Percentiles rank a stretch among this genome's conserved stretches.
Evolutionary conservation across 2,888 invertebrate genomes (phyloP).

Genomic region (Agrochola lota): DNA sequence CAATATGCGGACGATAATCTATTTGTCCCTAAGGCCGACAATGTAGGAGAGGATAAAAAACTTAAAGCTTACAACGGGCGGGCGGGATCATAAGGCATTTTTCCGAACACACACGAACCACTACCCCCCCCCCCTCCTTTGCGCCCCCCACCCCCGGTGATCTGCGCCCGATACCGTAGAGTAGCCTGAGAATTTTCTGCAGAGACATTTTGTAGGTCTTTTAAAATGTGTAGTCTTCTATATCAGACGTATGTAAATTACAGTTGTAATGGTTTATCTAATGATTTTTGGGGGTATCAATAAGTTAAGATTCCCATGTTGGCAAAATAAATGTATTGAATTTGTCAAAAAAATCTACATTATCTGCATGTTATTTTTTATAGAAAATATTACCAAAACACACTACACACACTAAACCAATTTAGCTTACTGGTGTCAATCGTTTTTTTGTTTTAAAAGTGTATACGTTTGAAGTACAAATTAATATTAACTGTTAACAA

Average conservation of each 20-base stretch:
- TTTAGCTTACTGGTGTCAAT: no score
- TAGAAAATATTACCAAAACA: no score
- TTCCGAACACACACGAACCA: constrained; percentile 88
- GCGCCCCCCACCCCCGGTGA: constrained; percentile 75
- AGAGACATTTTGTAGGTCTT: constrained; percentile 65
- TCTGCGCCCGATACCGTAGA: constrained; percentile 85
- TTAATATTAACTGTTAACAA: not conserved
- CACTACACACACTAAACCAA: no score
- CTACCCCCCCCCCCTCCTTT: constrained; percentile 68
- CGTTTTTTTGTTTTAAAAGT: no score
- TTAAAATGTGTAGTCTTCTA: not conserved
- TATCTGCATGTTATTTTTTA: no score
- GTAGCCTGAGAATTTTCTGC: constrained; percentile 68
- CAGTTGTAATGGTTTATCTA: not conserved
- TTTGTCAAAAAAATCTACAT: no score
- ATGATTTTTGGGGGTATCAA: not conserved
- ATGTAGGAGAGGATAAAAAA: constrained; percentile 78
- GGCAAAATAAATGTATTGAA: not conserved
- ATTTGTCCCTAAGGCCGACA: constrained; percentile 72
- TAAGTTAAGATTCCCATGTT: not conserved
- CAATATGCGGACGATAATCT: constrained; percentile 60
- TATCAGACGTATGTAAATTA: no score
- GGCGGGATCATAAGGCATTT: constrained; percentile 89
- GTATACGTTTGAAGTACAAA: no score
- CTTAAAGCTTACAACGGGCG: constrained; percentile 76